Percentiles rank a stretch among this genome's conserved stretches.
These are phyloP conservation scores for Alloplasta piceator DNA, from an alignment of 2,888 invertebrate genomes.

Conservation along the genomic window DNA sequence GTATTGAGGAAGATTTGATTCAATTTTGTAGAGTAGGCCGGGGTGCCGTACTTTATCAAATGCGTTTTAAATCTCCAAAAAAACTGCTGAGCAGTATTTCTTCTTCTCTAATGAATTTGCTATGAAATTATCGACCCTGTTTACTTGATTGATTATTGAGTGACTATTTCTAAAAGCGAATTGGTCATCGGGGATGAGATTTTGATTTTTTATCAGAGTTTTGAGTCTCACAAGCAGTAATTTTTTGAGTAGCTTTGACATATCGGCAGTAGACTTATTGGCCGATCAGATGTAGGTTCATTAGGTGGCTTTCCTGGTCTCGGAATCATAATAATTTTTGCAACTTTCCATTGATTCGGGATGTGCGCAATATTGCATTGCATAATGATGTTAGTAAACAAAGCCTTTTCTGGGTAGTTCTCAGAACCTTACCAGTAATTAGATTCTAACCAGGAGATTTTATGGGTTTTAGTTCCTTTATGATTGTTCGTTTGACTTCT, in stretches of 20 bases:
- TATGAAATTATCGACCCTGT: conserved; percentile 62
- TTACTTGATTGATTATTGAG: conserved; percentile 67
- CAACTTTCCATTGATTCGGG: conserved; percentile 71
- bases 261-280: conserved; percentile 59
- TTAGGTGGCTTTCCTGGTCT: conserved; percentile 67
- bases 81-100: conserved; percentile 62
- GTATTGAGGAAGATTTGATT: conserved; percentile 50
- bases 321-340: conserved; percentile 57
- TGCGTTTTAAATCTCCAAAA: conserved; percentile 62
- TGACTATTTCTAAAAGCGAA: conserved; percentile 68
- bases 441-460: conserved; percentile 69
- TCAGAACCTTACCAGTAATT: conserved; percentile 67
- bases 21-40: conserved; percentile 65
- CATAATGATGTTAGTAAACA: conserved; percentile 79
- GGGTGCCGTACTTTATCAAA: conserved; percentile 57
- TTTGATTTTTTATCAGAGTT: conserved; percentile 30
- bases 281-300: conserved; percentile 65
- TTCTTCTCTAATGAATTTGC: conserved; percentile 58
- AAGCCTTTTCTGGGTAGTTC: conserved; percentile 66
- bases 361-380: conserved; percentile 65
- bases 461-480: conserved; percentile 17
- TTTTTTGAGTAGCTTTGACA: conserved; percentile 68
- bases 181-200: conserved; percentile 65
- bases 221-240: conserved; percentile 62
- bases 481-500: background rate